phyloP scores from a whole-genome alignment of 1,140 invertebrate species.

The Halyomorpha halys region DNA sequence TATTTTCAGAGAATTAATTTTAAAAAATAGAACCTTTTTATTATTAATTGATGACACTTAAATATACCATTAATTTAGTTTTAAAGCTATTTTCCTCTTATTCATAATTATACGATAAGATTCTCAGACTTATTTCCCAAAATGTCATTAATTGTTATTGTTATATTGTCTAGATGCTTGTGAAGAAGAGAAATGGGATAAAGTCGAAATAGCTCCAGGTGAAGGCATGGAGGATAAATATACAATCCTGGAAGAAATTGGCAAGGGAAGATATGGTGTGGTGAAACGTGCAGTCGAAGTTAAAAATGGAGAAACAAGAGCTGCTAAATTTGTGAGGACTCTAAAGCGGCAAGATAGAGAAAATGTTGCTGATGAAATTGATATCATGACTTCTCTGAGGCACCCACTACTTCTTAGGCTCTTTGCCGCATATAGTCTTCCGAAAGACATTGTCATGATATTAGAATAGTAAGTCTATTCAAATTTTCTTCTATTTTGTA shows the following conservation, averaged over 20 bases:
- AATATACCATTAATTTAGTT: no score
- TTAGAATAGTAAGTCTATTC: constrained; percentile 79
- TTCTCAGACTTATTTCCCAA: no score
- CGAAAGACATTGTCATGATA: constrained; percentile 78
- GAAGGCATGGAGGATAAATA: constrained; percentile 48
- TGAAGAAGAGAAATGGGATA: constrained; percentile 30
- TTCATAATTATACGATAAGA: no score
- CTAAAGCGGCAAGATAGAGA: constrained; percentile 70
- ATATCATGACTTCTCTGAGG: constrained; percentile 78
- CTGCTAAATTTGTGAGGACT: constrained; percentile 85
- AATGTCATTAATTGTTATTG: neutral
- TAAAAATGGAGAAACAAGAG: constrained; percentile 54
- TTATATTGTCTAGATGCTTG: neutral
- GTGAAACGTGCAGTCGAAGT: constrained; percentile 62
- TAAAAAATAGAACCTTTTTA: no score
- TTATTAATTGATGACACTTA: no score
- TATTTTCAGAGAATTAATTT: no score
- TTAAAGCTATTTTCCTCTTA: no score
- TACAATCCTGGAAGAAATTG: constrained; percentile 60
- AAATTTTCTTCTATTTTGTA: neutral
- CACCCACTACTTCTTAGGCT: constrained; percentile 86
- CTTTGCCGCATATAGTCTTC: constrained; percentile 74
- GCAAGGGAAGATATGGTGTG: constrained; percentile 67
- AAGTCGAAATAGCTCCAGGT: constrained; percentile 42
- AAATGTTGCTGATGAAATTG: constrained; percentile 80